Base-by-base conservation (phyloP, 2,888 invertebrate species). In the Euproctis similis region DNA sequence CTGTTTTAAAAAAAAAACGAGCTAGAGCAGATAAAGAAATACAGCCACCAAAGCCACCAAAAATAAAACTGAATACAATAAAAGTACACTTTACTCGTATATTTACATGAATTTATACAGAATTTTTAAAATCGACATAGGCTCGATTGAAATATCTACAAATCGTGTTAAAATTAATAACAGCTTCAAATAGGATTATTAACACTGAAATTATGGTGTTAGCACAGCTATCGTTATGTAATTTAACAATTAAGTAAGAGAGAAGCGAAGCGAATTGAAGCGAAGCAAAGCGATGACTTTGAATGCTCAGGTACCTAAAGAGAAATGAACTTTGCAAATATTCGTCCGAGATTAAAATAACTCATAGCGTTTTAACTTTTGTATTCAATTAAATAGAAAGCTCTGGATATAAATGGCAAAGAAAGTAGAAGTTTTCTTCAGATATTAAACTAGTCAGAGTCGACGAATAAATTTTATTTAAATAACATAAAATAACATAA, bases 301-400 rank as follows among this genome's bases (percentile, higher is more conserved):
- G 70, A 67, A 74, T 73, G 70, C 69, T 74, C n/a, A n/a, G n/a
- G n/a, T n/a, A n/a, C n/a, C n/a, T 69, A 60, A 68, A 55, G 58
- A 66, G 69, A 63, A 78, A 81, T 76, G 71, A 66, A 76, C 74
- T 74, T 72, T 58, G 62, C 69, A 74, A 76, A 80, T 72, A 75
- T 76, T 74, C 68, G 51, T 56, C 46, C 39, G 59, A 57, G 71
- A 63, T 68, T 67, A 65, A 72, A 77, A 67, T 71, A 73, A 71
- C 70, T 73, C 58, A 59, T 59, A 56, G 55, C 68, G 64, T 71
- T 77, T n/a, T 74, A 80, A 77, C 73, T 78, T 78, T 76, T 76
- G 76, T 75, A 77, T 77, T 76, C 74, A 72, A 77, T 80, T 77
- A 77, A 73, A 74, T 70, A 76, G 76, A 77, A 73, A 78, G 73